Percentiles rank a stretch among this genome's conserved stretches.
phyloP scores from a whole-genome alignment of 2,888 invertebrate species.

The Stramonita haemastoma region DNA sequence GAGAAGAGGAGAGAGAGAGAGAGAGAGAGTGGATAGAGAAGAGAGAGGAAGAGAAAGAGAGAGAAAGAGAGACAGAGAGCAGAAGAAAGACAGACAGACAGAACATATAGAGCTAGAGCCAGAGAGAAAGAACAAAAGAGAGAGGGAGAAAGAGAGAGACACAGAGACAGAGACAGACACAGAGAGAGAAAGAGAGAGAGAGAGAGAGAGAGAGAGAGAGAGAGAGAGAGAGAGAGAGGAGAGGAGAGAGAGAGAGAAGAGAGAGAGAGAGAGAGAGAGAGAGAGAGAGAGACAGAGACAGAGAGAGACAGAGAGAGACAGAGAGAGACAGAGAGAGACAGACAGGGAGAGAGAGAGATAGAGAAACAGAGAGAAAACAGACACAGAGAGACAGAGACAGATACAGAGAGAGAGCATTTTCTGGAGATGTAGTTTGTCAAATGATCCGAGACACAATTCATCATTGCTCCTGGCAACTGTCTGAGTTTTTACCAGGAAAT shows the following conservation, averaged over 20 bases:
- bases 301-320: too few relatives aligned
- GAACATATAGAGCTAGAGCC: neutral
- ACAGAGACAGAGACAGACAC: neutral
- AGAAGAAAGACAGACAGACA: too few relatives aligned
- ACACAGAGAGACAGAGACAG: too few relatives aligned
- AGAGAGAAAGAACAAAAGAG: neutral
- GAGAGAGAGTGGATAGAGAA: too few relatives aligned
- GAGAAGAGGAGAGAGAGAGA: neutral
- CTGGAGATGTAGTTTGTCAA: neutral
- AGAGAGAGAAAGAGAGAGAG: neutral
- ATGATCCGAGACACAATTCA: neutral
- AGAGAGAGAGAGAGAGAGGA: neutral
- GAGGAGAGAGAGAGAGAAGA: neutral
- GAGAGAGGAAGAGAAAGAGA: neutral
- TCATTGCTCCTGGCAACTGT: neutral
- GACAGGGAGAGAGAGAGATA: too few relatives aligned
- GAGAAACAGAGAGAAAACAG: too few relatives aligned
- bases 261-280: too few relatives aligned
- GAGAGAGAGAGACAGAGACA: too few relatives aligned
- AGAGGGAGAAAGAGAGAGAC: neutral
- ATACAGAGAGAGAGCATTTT: neutral
- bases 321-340: too few relatives aligned
- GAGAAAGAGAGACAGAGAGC: slow-evolving; percentile 5
- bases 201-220: neutral
- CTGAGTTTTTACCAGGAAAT: neutral